A percentile compares a stretch with the other conserved stretches of the same genome.
Conservation (phyloP, 2,113 vertebrate species). For the Microtus pennsylvanicus region DNA sequence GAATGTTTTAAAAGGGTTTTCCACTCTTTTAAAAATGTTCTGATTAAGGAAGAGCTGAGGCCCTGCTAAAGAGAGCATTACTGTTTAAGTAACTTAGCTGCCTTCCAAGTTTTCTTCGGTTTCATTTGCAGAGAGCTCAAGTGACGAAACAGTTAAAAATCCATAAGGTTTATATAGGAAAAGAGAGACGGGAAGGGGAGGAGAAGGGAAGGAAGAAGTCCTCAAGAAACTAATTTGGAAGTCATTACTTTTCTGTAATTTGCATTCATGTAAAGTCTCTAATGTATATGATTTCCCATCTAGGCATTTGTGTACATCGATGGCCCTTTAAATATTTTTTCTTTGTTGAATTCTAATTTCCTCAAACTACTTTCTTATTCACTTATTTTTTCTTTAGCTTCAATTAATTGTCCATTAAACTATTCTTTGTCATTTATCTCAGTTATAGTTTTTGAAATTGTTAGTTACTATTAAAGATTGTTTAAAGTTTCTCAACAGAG, state of each 20-base stretch:
- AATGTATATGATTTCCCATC: background rate
- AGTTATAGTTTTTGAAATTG: background rate
- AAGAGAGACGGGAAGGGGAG: background rate
- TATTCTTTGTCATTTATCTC: background rate
- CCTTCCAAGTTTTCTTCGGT: slow-evolving; percentile 48
- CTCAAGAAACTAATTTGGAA: background rate
- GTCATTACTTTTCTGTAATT: background rate
- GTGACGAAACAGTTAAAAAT: slow-evolving; percentile 15
- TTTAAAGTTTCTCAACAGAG: background rate
- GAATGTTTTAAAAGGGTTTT: slow-evolving; percentile 38
- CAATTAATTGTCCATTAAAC: background rate
- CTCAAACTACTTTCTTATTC: slow-evolving; percentile 9
- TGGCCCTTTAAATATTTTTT: background rate
- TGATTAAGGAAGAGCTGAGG: slow-evolving; percentile 17
- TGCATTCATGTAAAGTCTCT: background rate
- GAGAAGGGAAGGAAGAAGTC: background rate
- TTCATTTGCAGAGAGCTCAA: slow-evolving; percentile 45
- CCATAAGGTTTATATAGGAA: background rate
- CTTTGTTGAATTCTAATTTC: background rate
- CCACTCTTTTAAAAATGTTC: slow-evolving; percentile 13
- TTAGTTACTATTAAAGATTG: background rate
- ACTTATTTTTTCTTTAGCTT: slow-evolving; percentile 31
- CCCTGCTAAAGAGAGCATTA: slow-evolving; percentile 14
- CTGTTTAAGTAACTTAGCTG: background rate
- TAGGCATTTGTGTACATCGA: background rate